These are phyloP conservation scores for Brachynemurus nebulosus DNA, from an alignment of 2,888 invertebrate species.

Conservation along the genomic window DNA sequence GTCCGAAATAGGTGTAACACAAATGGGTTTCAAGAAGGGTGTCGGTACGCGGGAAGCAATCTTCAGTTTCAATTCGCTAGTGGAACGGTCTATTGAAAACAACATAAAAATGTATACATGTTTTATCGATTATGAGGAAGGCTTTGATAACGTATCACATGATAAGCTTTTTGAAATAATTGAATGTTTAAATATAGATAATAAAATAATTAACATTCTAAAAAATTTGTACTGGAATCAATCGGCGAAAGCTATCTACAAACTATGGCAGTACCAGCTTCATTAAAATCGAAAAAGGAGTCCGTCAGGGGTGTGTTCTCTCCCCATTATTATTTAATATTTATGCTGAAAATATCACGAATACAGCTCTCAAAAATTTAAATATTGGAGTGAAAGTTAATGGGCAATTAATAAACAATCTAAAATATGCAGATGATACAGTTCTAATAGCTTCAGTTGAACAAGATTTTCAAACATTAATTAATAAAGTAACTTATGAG, in stretches of 20 bases:
- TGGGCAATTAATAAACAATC: background rate
- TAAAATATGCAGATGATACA: background rate
- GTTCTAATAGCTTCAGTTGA: background rate
- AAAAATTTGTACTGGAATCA: slow-evolving; percentile 1
- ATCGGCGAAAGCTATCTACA: background rate
- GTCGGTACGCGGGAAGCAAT: background rate
- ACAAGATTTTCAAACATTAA: background rate
- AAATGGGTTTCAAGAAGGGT: background rate
- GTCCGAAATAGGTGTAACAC: background rate
- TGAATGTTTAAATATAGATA: background rate
- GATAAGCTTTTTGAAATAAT: background rate
- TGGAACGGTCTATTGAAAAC: background rate
- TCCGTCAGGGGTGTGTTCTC: slow-evolving; percentile 1
- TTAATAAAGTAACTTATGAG: background rate
- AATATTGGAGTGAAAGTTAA: background rate
- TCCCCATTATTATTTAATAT: background rate
- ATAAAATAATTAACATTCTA: background rate
- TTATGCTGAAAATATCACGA: background rate
- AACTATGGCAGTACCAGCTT: background rate
- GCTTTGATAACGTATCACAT: background rate
- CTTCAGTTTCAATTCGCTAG: background rate
- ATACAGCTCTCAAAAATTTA: background rate
- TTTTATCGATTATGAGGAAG: background rate
- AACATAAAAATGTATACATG: background rate
- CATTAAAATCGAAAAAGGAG: background rate